Conservation (phyloP, 2,888 invertebrate genomes). For the Dione vanillae region DNA sequence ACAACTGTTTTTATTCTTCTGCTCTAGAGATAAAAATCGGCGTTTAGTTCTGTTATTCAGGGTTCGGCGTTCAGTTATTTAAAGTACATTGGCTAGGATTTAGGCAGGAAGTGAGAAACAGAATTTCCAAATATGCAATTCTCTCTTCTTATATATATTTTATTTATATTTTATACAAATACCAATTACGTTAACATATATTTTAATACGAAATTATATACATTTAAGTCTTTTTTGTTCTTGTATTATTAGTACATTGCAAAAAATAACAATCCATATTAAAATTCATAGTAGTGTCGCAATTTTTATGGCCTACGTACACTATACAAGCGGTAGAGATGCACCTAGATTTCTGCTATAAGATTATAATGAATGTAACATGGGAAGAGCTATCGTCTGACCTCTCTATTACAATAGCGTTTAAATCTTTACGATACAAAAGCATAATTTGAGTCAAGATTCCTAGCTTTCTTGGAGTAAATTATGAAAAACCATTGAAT, state of each 20-base stretch:
- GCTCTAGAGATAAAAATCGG: too few species aligned
- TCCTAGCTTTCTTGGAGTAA: constrained; percentile 57
- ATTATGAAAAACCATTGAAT: constrained; percentile 36
- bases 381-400: constrained; percentile 40
- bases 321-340: constrained; percentile 79
- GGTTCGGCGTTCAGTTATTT: too few species aligned
- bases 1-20: too few species aligned
- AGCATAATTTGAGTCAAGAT: constrained; percentile 4
- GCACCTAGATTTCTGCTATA: constrained; percentile 77
- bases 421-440: constrained; percentile 17
- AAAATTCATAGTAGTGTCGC: background rate
- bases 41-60: too few species aligned
- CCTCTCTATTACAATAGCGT: constrained; percentile 23
- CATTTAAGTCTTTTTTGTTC: background rate
- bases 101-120: too few species aligned
- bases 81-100: too few species aligned
- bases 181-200: background rate
- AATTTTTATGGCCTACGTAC: constrained; percentile 52
- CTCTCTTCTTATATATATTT: too few species aligned
- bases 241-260: background rate
- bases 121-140: too few species aligned
- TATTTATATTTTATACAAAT: too few species aligned
- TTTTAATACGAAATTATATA: background rate
- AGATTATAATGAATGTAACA: constrained; percentile 75
- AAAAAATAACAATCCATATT: background rate